These are phyloP conservation scores for Heterodera filipjevi DNA, from an alignment of 2,888 invertebrate species.

Conservation along the genomic window DNA sequence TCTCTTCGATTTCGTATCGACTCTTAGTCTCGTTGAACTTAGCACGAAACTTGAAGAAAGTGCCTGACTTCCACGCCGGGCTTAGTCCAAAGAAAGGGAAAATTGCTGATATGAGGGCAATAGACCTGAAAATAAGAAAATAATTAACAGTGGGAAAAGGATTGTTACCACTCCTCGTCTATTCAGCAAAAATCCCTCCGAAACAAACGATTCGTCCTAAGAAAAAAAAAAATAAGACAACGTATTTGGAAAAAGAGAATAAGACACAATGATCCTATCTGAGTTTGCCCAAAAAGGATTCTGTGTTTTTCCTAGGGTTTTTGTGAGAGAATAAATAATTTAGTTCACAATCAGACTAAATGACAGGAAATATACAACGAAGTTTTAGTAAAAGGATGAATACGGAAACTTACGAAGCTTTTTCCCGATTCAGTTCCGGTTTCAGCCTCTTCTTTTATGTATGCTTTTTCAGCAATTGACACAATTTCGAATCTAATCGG, in stretches of 20 bases:
- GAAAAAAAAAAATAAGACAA: not conserved
- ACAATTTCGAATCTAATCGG: not conserved
- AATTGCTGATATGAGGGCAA: not conserved
- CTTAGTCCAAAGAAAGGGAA: not conserved
- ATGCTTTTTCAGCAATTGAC: not conserved
- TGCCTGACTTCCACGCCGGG: not conserved
- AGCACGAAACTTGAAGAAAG: not conserved
- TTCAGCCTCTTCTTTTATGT: not conserved
- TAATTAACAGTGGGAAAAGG: too few species aligned
- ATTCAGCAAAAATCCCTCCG: not conserved
- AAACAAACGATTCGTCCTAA: not conserved
- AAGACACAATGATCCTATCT: too few species aligned
- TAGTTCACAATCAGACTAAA: too few species aligned
- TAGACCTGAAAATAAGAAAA: not conserved
- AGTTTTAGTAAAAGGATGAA: too few species aligned
- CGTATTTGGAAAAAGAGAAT: too few species aligned
- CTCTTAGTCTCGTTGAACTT: not conserved
- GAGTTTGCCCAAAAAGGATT: too few species aligned
- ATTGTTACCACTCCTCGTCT: not conserved
- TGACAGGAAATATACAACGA: too few species aligned
- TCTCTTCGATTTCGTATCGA: not conserved
- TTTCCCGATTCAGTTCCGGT: not conserved
- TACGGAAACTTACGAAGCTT: not conserved
- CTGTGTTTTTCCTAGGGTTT: too few species aligned
- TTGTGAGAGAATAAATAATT: too few species aligned